Base-by-base conservation (phyloP, 2,113 vertebrate species). In the Muntiacus muntjak region DNA sequence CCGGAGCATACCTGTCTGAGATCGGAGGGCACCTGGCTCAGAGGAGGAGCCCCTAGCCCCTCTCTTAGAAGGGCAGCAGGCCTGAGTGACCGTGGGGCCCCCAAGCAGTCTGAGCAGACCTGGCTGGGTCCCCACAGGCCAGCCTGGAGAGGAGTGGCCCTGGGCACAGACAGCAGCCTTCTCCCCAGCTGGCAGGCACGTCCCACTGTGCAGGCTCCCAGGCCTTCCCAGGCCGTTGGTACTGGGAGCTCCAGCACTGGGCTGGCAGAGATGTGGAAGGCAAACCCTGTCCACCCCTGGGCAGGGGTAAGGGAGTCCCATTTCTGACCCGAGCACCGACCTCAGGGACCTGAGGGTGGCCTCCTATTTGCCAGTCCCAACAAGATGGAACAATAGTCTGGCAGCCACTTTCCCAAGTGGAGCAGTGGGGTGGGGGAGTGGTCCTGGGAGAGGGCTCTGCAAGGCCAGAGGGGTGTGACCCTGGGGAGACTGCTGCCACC, bases 321-420 rank as follows among this genome's bases (percentile, higher is more conserved):
- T 55, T 50, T 64, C 50, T n/a, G 45, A 21, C 21, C 9, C 0
- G 0, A 10, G 33, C 0, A 1, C 82, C 28, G 6, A 57, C 55
- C 85, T n/a, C 3, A 81, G 67, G 50, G 36, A n/a, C 12, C 62
- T 19, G 11, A 8, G 13, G 30, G 50, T 1, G 0, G 36, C 60
- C 23, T 30, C 43, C 36, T 33, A n/a, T 4, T 36, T 57, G 50
- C 74, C 47, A 17, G 40, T 47, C 43, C 55, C 40, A 0, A 11
- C 0, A 36, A n/a, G 81, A 57, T 26, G 4, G 19, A 52, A 36
- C 33, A n/a, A 13, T 17, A 14, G 64, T 57, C 28, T 5, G 17
- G 14, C 0, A 2, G 25, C 36, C 7, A 25, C 60, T 36, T 89
- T 16, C 21, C 52, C 36, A 6, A 16, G 23, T 43, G 71, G 21